Evolutionary conservation across 1,140 invertebrate genomes (phyloP), one percentile per base, ranked within the genome.

Genomic region (Drosophila athabasca): DNA sequence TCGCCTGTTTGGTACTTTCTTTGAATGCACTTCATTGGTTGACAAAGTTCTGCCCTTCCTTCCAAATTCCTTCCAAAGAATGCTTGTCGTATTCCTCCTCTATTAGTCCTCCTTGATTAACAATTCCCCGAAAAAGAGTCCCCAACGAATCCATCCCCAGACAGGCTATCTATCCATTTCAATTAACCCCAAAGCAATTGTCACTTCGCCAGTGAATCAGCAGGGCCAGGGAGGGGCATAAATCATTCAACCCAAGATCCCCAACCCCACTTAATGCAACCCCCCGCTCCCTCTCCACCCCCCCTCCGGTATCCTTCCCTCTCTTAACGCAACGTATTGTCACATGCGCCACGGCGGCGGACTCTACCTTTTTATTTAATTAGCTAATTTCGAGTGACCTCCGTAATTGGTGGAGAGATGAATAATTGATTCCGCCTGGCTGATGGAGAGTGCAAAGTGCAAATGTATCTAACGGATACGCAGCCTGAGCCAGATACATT

Each of bases 341-440:
- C 82, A 76, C 64, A 74, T 55, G 58, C 62, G 48, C 43, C 44
- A 26, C 17, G 11, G 11, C 9, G 31, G 9, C 35, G 15, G 24
- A 55, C 17, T 22, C 9, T 69, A 79, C 75, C 74, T 79, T 87
- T 68, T 79, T 87, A 73, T 79, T 79, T 89, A 87, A 88, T 87
- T 87, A 83, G 83, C 76, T 83, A 68, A 75, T 76, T 78, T 75
- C 49, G 57, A 58, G 60, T 79, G 62, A 83, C 61, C 62, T 31
- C 46, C 73, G 67, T 69, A 83, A 88, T 83, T 88, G 87, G 52
- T 69, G 65, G 53, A 62, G 55, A 52, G n/a, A 70, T 87, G 66
- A 88, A 87, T 87, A 88, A 79, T 88, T 82, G 39, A 87, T 62
- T 17, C 26, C 26, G 69, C 46, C 60, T 53, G 68, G 46, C 60